Evolutionary conservation across 2,888 invertebrate species (phyloP), one percentile per base, ranked within the genome.

Genomic region (Mantis religiosa): DNA sequence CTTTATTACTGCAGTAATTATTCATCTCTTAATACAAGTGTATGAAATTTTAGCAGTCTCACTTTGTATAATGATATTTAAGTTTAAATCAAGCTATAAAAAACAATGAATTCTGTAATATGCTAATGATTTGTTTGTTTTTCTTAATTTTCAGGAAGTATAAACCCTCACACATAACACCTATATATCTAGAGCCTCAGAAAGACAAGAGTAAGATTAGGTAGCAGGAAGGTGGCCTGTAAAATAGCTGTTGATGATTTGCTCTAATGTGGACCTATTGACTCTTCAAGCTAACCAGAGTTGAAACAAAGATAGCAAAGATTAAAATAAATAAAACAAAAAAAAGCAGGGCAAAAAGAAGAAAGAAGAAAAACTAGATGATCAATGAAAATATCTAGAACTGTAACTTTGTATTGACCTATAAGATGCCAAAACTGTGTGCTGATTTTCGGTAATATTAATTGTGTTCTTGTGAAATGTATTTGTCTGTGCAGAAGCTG

Each of bases 161-260:
- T 91, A 93, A 93, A 91, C 93, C 93, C 34, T 91, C 92, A 15
- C 91, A 92, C 87, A 91, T 93, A 85, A 92, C 92, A 28, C 93
- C 93, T 41, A 93, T 93, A 87, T 92, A 91, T 89, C 90, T 93
- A 89, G 92, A 92, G 89, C 91, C 92, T 81, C 92, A 91, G 34
- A 91, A 91, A 90, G 92, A 91, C 28, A 92, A 92, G 89, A 90
- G 90, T 83, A 92, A 91, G 88, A 90, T 91, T 83, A 91, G 91
- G 88, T 91, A 91, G 90, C 91, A 91, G 88, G 85, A 88, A 28
- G 54, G 54, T 71, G 54, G 54, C 54, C 54, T 71, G 15, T 71
- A 25, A 71, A 71, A 71, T 20, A 71, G 3, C 54, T 54, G 54
- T 14, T 54, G 54, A 54, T 54, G 54, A 54, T 54, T 54, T 54